Evolutionary conservation across 2,888 invertebrate species (phyloP), one percentile per base, ranked within the genome.

Genomic region (Melieria picta): DNA sequence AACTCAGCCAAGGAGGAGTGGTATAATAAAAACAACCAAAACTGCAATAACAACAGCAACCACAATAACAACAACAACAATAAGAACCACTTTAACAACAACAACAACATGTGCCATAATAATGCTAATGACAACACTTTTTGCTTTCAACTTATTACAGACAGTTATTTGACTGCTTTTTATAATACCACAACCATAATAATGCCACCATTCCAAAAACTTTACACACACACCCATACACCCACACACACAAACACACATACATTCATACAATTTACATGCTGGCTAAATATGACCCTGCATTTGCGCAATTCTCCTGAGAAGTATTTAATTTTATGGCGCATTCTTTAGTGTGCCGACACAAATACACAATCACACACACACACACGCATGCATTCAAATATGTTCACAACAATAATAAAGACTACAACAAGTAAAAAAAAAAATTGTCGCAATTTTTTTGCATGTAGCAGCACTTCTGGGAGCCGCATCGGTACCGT

Each of bases 301-400:
- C 57, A 45, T 16, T 11, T 47, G 42, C 42, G 48, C 79, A 80
- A 83, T 80, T 81, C 83, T 81, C 82, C 73, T 77, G 83, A 80
- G 83, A 79, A 80, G 82, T 83, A 81, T 83, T 83, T 82, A 81
- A 81, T 82, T 83, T 83, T 81, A 83, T 82, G 81, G 77, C 80
- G 81, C 79, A 76, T 80, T 74, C 80, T 76, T 77, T 77, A 76
- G 79, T 43, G 52, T 47, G 61, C 67, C 60, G 52, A 43, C 52
- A 52, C 16, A 52, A 30, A 45, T 57, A 13, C 46, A 13, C 13
- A 65, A 3, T 7, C 11, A 67, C 4, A 57, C 45, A 63, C 4
- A 47, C 43, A 10, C 42, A 45, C 6, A 47, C 47, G 10, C 55
- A 16, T 64, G 58, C 45, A 57, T 11, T 30, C 16, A 65, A 62